Conservation (phyloP, 2,113 vertebrate genomes). For the Empidonax traillii region DNA sequence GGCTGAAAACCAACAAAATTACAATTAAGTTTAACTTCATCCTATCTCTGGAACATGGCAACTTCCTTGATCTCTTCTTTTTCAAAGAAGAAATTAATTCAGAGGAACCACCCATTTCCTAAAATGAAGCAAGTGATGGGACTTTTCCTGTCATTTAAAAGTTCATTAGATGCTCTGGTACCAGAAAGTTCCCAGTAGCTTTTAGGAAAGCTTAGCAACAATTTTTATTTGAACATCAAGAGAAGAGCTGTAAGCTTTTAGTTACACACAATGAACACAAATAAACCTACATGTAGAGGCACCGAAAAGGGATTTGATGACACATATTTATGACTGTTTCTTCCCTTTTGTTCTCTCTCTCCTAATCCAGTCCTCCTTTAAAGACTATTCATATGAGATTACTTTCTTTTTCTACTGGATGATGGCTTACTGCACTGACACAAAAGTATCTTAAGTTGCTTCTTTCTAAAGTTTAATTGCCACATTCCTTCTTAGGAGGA, state of each 20-base stretch:
- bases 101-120: background rate
- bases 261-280: background rate
- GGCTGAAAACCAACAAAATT: background rate
- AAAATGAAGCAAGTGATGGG: background rate
- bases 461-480: background rate
- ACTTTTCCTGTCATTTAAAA: background rate
- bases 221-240: background rate
- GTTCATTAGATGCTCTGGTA: background rate
- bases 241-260: background rate
- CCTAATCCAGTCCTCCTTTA: background rate
- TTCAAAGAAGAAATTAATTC: background rate
- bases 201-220: background rate
- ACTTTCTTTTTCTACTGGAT: background rate
- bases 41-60: background rate
- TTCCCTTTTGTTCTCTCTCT: background rate
- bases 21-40: background rate
- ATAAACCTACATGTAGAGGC: background rate
- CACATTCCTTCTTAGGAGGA: background rate
- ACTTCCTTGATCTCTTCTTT: background rate
- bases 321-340: background rate
- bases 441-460: background rate
- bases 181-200: background rate
- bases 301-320: background rate
- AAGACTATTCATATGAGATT: background rate
- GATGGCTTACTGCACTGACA: background rate